Evolutionary conservation across 1,140 invertebrate genomes (phyloP).

Genomic region (Brachionus plicatilis): DNA sequence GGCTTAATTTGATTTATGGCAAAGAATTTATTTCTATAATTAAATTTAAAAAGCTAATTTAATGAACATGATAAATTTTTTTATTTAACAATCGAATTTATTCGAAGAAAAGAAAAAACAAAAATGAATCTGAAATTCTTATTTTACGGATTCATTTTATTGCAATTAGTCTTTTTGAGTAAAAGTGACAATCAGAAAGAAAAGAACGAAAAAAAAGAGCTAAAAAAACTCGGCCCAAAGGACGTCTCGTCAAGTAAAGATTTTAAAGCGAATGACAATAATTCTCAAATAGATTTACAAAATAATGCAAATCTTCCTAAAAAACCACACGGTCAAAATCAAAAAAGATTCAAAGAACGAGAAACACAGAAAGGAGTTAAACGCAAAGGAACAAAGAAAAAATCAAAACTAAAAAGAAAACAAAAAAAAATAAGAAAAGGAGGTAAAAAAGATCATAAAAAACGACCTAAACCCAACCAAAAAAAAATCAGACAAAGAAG

Average conservation of each 20-base stretch:
- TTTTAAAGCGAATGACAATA: background rate
- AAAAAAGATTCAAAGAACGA: background rate
- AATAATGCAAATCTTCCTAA: background rate
- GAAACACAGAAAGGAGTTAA: background rate
- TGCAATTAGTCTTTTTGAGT: background rate
- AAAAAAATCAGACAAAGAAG: background rate
- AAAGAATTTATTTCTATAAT: background rate
- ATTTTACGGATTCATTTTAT: background rate
- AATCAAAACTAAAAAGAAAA: background rate
- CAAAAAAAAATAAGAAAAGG: background rate
- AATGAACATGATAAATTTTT: background rate
- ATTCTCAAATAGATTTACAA: background rate
- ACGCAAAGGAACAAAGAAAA: background rate
- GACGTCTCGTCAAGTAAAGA: background rate
- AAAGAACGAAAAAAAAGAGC: background rate
- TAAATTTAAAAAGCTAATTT: background rate
- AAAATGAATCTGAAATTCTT: background rate
- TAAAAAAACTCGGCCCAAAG: background rate
- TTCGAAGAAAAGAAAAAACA: background rate
- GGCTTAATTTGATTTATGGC: background rate
- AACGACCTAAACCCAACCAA: background rate
- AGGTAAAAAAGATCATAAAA: background rate
- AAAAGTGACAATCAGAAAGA: background rate
- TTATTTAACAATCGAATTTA: background rate
- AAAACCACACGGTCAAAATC: background rate